Conservation (phyloP, 2,888 invertebrate species). For the Zhuqinia jingwanae region DNA sequence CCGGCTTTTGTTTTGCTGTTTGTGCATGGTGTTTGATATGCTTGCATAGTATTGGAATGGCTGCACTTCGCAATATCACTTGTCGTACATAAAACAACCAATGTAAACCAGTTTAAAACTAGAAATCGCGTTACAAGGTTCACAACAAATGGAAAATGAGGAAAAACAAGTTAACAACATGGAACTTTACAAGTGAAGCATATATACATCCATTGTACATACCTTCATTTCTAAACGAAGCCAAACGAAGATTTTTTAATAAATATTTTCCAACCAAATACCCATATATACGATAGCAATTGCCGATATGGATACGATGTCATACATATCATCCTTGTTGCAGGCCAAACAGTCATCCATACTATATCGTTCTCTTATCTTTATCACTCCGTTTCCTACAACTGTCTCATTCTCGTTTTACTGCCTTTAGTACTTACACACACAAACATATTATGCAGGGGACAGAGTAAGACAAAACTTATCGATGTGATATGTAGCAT, state of each 20-base stretch:
- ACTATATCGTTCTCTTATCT: slow-evolving; percentile 36
- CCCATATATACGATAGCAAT: too few species aligned
- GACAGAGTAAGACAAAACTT: slow-evolving; percentile 5
- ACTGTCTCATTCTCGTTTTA: neutral
- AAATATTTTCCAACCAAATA: too few species aligned
- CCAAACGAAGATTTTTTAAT: too few species aligned
- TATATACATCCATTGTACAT: too few species aligned
- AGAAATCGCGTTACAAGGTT: neutral
- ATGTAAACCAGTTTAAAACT: slow-evolving; percentile 48
- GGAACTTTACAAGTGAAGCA: too few species aligned
- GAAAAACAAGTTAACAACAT: slow-evolving; percentile 4
- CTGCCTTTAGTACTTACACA: neutral
- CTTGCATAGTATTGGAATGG: neutral
- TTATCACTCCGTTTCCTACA: slow-evolving; percentile 29
- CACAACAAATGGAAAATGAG: slow-evolving; percentile 3
- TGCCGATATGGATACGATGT: too few species aligned
- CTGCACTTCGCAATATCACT: neutral
- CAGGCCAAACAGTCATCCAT: slow-evolving; percentile 27
- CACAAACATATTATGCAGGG: neutral
- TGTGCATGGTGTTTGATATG: neutral
- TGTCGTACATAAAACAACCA: neutral
- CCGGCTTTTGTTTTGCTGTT: slow-evolving; percentile 6
- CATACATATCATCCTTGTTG: neutral
- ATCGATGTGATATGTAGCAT: slow-evolving; percentile 34
- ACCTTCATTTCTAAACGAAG: too few species aligned